Conservation (phyloP, 1,140 invertebrate genomes). For the Zelostemma sp. region DNA sequence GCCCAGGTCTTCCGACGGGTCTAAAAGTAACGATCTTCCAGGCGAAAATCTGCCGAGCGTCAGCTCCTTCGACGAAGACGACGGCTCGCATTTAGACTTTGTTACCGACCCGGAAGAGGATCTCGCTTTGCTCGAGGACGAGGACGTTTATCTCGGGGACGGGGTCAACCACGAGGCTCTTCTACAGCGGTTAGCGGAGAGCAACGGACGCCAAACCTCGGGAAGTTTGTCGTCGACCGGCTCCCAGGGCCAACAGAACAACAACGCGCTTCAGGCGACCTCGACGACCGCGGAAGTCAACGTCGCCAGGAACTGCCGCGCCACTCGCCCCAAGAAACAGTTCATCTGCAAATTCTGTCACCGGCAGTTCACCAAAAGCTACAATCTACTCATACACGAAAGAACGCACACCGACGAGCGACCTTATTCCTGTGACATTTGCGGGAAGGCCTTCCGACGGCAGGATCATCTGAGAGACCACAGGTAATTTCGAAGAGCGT, state of each 20-base stretch:
- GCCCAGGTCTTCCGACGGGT: slow-evolving; percentile 15
- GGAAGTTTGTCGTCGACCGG: slow-evolving; percentile 21
- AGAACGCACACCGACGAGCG: slow-evolving; percentile 98
- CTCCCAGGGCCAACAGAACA: slow-evolving; percentile 25
- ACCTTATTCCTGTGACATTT: slow-evolving; percentile 98
- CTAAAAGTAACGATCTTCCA: slow-evolving; percentile 30
- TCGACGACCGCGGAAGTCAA: slow-evolving; percentile 56
- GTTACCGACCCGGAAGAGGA: slow-evolving; percentile 71
- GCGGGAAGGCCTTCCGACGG: slow-evolving; percentile 88
- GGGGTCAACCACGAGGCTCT: slow-evolving; percentile 55
- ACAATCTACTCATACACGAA: slow-evolving; percentile 98
- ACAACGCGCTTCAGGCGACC: slow-evolving; percentile 55
- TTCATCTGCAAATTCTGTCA: slow-evolving; percentile 95
- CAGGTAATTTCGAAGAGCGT: too few species aligned
- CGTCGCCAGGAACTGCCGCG: slow-evolving; percentile 64
- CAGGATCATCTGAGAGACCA: slow-evolving; percentile 95
- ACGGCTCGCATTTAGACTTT: slow-evolving; percentile 58
- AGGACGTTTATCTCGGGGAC: slow-evolving; percentile 54
- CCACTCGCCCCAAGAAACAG: slow-evolving; percentile 76
- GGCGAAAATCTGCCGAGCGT: slow-evolving; percentile 33
- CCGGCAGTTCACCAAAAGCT: slow-evolving; percentile 97
- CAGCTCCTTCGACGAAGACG: slow-evolving; percentile 56
- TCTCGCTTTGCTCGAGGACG: slow-evolving; percentile 63
- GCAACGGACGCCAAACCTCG: slow-evolving; percentile 7
- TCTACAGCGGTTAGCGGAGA: slow-evolving; percentile 58